Percentiles rank a stretch among this genome's conserved stretches.
Conservation (phyloP, 2,113 vertebrate species). For the Nesoenas mayeri region DNA sequence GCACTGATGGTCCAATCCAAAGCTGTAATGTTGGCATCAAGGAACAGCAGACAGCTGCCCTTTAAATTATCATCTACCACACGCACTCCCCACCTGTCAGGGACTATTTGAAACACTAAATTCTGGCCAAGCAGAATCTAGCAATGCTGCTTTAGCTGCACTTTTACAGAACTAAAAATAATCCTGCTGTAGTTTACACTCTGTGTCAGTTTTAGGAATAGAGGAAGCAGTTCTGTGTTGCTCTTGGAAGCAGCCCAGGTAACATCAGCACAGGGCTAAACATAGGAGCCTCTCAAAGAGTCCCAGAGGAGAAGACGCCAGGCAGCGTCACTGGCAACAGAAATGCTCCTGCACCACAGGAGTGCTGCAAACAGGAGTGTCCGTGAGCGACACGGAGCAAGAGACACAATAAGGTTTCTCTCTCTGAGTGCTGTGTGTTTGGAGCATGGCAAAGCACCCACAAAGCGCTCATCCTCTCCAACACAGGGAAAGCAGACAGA, state of each 20-base stretch:
- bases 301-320: constrained; percentile 43
- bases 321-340: not conserved
- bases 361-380: not conserved
- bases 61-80: not conserved
- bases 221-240: constrained; percentile 30
- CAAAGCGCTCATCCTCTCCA: not conserved
- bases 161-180: constrained; percentile 61
- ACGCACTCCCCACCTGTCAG: not conserved
- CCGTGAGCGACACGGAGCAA: not conserved
- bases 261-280: constrained; percentile 50
- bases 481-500: not conserved
- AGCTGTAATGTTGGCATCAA: not conserved
- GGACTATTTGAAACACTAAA: not conserved
- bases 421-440: not conserved
- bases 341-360: not conserved
- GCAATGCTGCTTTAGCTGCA: constrained; percentile 13
- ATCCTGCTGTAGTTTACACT: constrained; percentile 48
- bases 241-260: constrained; percentile 60
- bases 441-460: not conserved
- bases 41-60: not conserved
- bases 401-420: not conserved
- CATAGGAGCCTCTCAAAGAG: not conserved
- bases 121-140: not conserved
- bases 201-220: constrained; percentile 48
- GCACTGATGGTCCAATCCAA: not conserved